phyloP scores from a whole-genome alignment of 2,797 vertebrate species.

The Schizopygopsis malacanthus region DNA sequence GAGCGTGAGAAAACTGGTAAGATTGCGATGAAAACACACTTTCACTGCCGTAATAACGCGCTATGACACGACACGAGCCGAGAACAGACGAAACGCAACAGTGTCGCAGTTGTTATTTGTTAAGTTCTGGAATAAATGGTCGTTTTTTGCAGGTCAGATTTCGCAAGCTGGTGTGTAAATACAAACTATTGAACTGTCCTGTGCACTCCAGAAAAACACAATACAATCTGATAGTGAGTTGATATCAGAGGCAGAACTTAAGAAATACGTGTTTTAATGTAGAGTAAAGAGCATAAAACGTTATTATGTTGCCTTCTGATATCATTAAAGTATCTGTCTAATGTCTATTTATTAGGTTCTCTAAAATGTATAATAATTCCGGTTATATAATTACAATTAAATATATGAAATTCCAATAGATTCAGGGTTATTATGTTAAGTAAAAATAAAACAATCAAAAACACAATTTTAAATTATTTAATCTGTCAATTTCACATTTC shows the following conservation, averaged over 20 bases:
- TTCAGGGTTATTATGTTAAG: not conserved
- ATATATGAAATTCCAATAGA: not conserved
- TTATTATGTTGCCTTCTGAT: not conserved
- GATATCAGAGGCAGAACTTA: too few relatives aligned
- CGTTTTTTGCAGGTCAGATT: slow-evolving; percentile 30
- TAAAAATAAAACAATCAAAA: too few relatives aligned
- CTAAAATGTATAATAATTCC: too few relatives aligned
- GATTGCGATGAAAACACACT: slow-evolving; percentile 6
- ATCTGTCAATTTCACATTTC: too few relatives aligned
- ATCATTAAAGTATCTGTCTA: not conserved
- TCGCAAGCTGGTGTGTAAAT: slow-evolving; percentile 43
- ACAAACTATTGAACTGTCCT: slow-evolving; percentile 37
- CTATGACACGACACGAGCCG: not conserved
- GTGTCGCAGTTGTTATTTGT: not conserved
- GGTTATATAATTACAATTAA: not conserved
- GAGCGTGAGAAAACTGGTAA: slow-evolving; percentile 44
- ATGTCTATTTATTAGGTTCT: not conserved
- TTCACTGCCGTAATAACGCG: not conserved
- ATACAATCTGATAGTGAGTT: too few relatives aligned
- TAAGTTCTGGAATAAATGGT: not conserved
- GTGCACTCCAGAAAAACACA: not conserved
- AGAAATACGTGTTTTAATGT: not conserved
- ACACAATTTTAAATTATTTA: too few relatives aligned
- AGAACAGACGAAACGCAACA: rapidly evolving
- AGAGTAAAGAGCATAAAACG: not conserved